Conservation (phyloP, 2,113 vertebrate genomes). For the Oplegnathus fasciatus region DNA sequence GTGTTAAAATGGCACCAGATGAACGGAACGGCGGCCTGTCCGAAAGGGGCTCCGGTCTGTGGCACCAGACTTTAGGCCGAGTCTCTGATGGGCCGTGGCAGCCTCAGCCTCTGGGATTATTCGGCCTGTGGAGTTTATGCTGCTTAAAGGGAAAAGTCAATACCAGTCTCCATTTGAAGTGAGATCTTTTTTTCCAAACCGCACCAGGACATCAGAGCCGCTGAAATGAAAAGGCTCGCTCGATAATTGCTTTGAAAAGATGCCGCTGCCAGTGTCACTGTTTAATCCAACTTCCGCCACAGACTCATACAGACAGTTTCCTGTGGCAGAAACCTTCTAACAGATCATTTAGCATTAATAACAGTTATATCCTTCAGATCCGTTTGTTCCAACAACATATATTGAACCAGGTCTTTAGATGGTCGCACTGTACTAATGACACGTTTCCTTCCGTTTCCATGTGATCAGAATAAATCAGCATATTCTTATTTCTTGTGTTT, state of each 20-base stretch:
- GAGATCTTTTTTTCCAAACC: slow-evolving; percentile 3
- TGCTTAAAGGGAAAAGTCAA: slow-evolving; percentile 28
- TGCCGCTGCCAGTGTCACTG: slow-evolving; percentile 5
- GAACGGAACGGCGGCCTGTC: not conserved
- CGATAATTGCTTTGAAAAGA: slow-evolving; percentile 62
- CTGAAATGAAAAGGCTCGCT: slow-evolving; percentile 33
- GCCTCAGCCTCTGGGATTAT: not conserved
- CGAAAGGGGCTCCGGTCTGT: not conserved
- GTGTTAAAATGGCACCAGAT: not conserved
- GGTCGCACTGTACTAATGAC: no score
- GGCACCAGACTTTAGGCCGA: not conserved
- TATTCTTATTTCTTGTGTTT: no score
- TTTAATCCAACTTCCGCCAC: not conserved
- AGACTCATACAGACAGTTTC: not conserved
- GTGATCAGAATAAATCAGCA: no score
- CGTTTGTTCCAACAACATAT: no score
- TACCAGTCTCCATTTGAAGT: slow-evolving; percentile 25
- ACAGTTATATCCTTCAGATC: no score
- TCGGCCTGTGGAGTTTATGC: not conserved
- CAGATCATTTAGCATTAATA: no score
- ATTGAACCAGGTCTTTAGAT: no score
- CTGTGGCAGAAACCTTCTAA: no score
- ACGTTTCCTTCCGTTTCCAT: no score
- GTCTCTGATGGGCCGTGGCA: slow-evolving; percentile 3
- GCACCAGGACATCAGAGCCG: slow-evolving; percentile 12